Evolutionary conservation across 2,113 vertebrate genomes (phyloP).

Genomic region (Peromyscus californicus): DNA sequence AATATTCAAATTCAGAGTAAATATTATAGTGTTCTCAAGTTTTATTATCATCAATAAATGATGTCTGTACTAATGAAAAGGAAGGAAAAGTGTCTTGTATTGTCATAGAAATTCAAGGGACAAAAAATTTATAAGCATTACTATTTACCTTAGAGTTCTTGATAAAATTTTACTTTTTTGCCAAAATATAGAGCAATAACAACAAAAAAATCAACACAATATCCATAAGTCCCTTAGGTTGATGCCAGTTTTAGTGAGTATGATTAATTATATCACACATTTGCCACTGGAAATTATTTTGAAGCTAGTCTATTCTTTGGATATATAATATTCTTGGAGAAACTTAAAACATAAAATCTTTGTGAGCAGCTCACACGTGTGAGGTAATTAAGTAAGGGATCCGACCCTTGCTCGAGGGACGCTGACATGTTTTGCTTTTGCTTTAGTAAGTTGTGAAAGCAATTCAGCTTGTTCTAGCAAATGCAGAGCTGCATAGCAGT

Average conservation of each 20-base stretch:
- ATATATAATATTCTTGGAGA: conserved; percentile 69
- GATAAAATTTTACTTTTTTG: conserved; percentile 71
- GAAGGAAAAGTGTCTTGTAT: neutral
- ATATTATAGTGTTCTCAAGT: conserved; percentile 38
- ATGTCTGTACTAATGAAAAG: conserved; percentile 42
- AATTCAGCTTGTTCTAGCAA: conserved; percentile 50
- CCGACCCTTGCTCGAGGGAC: neutral
- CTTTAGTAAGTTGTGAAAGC: neutral
- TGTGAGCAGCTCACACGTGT: conserved; percentile 66
- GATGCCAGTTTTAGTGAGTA: conserved; percentile 25
- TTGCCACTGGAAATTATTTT: conserved; percentile 66
- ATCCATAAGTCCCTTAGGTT: conserved; percentile 46
- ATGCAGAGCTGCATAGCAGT: conserved; percentile 36
- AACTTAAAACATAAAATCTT: conserved; percentile 64
- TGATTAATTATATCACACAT: conserved; percentile 49
- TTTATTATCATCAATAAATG: conserved; percentile 57
- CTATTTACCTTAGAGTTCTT: conserved; percentile 69
- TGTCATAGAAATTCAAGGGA: conserved; percentile 62
- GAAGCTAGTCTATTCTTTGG: conserved; percentile 74
- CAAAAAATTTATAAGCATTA: conserved; percentile 68
- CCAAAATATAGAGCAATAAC: conserved; percentile 64
- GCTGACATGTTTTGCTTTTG: conserved; percentile 21
- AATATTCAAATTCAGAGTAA: conserved; percentile 70
- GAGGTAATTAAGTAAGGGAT: conserved; percentile 49
- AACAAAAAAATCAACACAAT: conserved; percentile 3